These are phyloP conservation scores for Bombylius discolor DNA, from an alignment of 2,888 invertebrate genomes.

Conservation along the genomic window DNA sequence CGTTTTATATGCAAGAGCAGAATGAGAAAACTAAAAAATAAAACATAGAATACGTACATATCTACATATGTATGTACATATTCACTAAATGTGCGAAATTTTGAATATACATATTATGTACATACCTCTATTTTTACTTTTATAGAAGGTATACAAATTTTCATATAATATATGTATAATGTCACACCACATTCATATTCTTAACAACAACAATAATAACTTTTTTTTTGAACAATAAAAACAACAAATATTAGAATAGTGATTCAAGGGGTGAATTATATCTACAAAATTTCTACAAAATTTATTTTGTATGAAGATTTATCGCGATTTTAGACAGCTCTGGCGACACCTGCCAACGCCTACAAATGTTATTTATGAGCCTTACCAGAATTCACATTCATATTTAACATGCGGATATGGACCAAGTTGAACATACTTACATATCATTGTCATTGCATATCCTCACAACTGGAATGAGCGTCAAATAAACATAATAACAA, in stretches of 20 bases:
- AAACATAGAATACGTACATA: no score
- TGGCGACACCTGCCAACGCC: conserved; percentile 41
- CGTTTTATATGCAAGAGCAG: not conserved
- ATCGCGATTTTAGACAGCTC: conserved; percentile 38
- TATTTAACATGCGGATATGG: not conserved
- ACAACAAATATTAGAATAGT: no score
- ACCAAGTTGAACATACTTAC: no score
- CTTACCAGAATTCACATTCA: not conserved
- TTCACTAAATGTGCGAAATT: not conserved
- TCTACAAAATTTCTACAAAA: conserved; percentile 16
- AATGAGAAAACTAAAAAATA: not conserved
- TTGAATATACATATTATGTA: no score
- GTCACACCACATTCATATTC: conserved; percentile 12
- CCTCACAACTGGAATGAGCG: no score
- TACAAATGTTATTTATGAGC: conserved; percentile 37
- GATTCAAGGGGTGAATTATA: conserved; percentile 1
- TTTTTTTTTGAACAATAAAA: no score
- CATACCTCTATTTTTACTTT: no score
- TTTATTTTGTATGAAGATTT: conserved; percentile 34
- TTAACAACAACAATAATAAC: not conserved
- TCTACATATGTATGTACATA: conserved; percentile 3
- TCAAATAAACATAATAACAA: no score
- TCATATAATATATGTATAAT: no score
- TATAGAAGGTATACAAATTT: no score
- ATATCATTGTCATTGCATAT: no score